Evolutionary conservation across 2,888 invertebrate genomes (phyloP).

Genomic region (Galeopsomyia nigrocyanea): DNA sequence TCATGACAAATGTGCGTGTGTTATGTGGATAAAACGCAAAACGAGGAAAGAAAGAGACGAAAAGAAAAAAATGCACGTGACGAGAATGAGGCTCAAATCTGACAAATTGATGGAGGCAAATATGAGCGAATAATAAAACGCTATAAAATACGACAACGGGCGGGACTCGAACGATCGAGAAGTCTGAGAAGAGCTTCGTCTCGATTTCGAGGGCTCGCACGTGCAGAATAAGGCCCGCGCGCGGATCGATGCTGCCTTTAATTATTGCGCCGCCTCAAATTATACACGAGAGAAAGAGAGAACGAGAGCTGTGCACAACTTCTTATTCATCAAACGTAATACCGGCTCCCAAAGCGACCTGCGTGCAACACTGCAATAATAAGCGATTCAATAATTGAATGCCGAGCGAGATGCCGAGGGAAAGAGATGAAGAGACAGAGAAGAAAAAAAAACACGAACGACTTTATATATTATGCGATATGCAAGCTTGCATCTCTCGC

Average conservation of each 20-base stretch:
- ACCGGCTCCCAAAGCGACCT: background rate
- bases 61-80: no score
- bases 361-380: constrained; percentile 12
- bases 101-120: no score
- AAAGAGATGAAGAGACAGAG: background rate
- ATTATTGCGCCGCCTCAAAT: constrained; percentile 26
- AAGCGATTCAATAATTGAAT: constrained; percentile 24
- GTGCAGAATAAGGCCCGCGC: no score
- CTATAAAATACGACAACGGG: no score
- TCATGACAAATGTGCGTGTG: no score
- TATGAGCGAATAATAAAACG: no score
- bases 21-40: no score
- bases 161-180: constrained; percentile 4
- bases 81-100: no score
- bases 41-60: no score
- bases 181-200: background rate
- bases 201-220: constrained; percentile 5
- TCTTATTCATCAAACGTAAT: constrained; percentile 21
- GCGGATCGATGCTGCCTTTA: constrained; percentile 18
- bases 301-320: background rate
- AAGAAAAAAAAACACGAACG: background rate
- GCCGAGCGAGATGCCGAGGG: no score
- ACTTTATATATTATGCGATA: background rate
- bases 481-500: constrained; percentile 1
- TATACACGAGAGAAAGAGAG: constrained; percentile 8